Evolutionary conservation across 1,140 invertebrate species (phyloP).

Genomic region (Musca domestica): DNA sequence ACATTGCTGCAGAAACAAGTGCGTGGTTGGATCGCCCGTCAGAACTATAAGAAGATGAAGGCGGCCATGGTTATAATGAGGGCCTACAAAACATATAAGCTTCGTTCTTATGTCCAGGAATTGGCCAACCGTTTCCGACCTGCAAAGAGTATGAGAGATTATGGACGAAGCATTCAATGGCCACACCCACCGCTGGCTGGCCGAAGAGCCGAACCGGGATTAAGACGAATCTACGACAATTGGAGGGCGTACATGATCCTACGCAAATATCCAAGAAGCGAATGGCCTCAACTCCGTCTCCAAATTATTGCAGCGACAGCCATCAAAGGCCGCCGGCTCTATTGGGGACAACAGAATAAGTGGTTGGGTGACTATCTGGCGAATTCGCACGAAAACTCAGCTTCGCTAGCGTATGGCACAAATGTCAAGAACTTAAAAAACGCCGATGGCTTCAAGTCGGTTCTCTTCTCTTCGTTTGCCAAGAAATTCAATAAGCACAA

Average conservation of each 20-base stretch:
- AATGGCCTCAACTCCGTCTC: slow-evolving; percentile 82
- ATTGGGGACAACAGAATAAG: slow-evolving; percentile 80
- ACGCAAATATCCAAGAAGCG: slow-evolving; percentile 71
- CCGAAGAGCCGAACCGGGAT: slow-evolving; percentile 55
- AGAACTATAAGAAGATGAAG: slow-evolving; percentile 78
- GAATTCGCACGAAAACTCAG: slow-evolving; percentile 73
- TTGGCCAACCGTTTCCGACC: slow-evolving; percentile 64
- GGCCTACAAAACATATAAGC: slow-evolving; percentile 83
- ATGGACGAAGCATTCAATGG: slow-evolving; percentile 79
- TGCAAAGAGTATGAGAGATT: slow-evolving; percentile 65
- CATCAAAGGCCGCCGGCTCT: slow-evolving; percentile 68
- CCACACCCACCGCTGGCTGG: slow-evolving; percentile 72
- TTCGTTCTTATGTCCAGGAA: slow-evolving; percentile 73
- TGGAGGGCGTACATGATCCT: slow-evolving; percentile 90
- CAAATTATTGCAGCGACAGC: slow-evolving; percentile 78
- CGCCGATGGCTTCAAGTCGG: slow-evolving; percentile 66
- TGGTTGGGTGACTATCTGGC: slow-evolving; percentile 94
- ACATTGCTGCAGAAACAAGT: slow-evolving; percentile 92
- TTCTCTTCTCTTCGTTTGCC: slow-evolving; percentile 64
- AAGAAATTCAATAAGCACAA: slow-evolving; percentile 73
- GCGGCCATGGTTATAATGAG: slow-evolving; percentile 80
- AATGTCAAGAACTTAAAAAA: slow-evolving; percentile 71
- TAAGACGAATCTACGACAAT: slow-evolving; percentile 60
- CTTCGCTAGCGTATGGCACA: slow-evolving; percentile 67
- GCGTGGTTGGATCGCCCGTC: slow-evolving; percentile 78